phyloP scores from a whole-genome alignment of 1,140 invertebrate species.

The Globodera ellingtonae region DNA sequence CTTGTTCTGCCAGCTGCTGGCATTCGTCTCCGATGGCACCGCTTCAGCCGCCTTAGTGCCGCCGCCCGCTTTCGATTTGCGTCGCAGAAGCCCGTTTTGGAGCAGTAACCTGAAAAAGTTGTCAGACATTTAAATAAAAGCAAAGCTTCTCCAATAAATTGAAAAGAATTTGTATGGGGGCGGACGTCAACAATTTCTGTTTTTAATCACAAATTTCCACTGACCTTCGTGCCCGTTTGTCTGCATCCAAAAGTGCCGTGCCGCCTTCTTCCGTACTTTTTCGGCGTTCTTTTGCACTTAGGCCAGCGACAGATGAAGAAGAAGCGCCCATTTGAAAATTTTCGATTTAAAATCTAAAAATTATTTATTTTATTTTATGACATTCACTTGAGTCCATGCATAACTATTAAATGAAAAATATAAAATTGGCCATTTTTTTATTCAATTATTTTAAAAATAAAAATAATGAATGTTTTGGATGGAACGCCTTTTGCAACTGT shows the following conservation, averaged over 20 bases:
- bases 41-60: not conserved
- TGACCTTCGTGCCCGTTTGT: not conserved
- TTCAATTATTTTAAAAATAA: no score
- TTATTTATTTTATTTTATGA: not conserved
- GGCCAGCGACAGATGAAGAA: slow-evolving; percentile 2
- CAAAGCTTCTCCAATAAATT: no score
- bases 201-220: not conserved
- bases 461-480: slow-evolving; percentile 12
- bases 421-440: no score
- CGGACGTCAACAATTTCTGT: not conserved
- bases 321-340: slow-evolving; percentile 18
- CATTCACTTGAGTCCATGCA: not conserved
- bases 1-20: slow-evolving; percentile 10
- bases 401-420: not conserved
- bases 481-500: not conserved
- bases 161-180: not conserved
- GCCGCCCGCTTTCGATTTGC: not conserved
- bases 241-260: not conserved
- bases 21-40: not conserved
- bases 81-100: not conserved
- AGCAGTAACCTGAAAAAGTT: not conserved
- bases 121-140: no score
- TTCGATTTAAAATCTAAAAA: not conserved
- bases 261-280: not conserved
- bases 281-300: not conserved